Percentiles rank a stretch among this genome's conserved stretches.
These are phyloP conservation scores for Ridgeia piscesae DNA, from an alignment of 1,140 invertebrate genomes.

Conservation along the genomic window DNA sequence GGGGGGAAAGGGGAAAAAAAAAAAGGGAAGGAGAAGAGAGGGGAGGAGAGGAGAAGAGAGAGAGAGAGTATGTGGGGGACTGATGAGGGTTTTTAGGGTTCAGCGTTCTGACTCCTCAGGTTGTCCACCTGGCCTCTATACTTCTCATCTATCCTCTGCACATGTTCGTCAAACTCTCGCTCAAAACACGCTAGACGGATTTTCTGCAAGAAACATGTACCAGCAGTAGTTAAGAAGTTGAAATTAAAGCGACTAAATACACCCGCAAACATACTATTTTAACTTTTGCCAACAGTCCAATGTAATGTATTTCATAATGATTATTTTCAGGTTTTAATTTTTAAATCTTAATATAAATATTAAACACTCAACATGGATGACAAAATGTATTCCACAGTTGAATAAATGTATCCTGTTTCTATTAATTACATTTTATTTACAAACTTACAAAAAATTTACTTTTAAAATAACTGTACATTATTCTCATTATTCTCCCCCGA, in stretches of 20 bases:
- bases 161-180: conserved; percentile 50
- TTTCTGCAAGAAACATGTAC: conserved; percentile 39
- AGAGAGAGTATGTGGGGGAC: no score
- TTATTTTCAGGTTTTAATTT: neutral
- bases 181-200: conserved; percentile 48
- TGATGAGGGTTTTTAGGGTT: no score
- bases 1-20: no score
- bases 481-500: no score
- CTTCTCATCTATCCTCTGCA: conserved; percentile 49
- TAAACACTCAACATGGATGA: no score
- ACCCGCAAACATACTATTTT: neutral
- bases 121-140: conserved; percentile 48
- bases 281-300: neutral
- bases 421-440: no score
- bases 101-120: conserved; percentile 50
- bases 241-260: neutral
- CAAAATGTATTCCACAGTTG: no score
- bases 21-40: no score
- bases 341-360: neutral
- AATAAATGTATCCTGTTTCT: no score
- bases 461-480: no score
- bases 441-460: no score
- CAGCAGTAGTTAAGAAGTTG: neutral
- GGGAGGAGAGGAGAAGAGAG: no score
- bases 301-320: neutral